Evolutionary conservation across 2,797 vertebrate species (phyloP).

Genomic region (Microctenopoma steveboyesi): DNA sequence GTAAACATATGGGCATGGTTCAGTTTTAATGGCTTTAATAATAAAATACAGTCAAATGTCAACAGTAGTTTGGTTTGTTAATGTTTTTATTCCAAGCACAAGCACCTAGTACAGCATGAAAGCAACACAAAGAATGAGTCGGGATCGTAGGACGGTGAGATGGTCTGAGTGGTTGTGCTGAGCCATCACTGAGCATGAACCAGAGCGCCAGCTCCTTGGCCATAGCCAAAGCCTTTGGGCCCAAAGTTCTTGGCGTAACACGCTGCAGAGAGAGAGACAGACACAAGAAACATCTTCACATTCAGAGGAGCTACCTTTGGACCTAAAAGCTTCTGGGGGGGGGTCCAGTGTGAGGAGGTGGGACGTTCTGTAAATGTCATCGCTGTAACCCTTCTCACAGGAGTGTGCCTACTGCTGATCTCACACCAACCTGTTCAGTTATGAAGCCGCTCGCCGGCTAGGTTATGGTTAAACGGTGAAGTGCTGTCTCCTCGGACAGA

Average conservation of each 20-base stretch:
- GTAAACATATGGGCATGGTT: slow-evolving; percentile 86
- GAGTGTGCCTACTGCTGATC: slow-evolving; percentile 1
- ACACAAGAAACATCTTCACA: not conserved
- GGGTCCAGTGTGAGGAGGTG: not conserved
- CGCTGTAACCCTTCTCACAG: too few relatives aligned
- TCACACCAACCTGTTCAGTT: not conserved
- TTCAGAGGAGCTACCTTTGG: too few relatives aligned
- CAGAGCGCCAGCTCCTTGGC: slow-evolving; percentile 94
- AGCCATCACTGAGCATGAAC: slow-evolving; percentile 89
- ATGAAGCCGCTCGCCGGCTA: not conserved
- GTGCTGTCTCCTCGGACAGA: not conserved
- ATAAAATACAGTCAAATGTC: slow-evolving; percentile 83
- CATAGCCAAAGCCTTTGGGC: slow-evolving; percentile 95
- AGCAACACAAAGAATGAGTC: not conserved
- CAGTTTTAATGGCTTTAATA: slow-evolving; percentile 87
- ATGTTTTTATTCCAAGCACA: slow-evolving; percentile 49
- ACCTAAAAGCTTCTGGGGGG: not conserved
- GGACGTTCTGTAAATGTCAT: too few relatives aligned
- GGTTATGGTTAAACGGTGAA: not conserved
- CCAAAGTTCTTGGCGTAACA: slow-evolving; percentile 98
- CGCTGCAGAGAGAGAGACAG: slow-evolving; percentile 74
- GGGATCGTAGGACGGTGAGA: slow-evolving; percentile 18
- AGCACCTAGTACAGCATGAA: slow-evolving; percentile 3
- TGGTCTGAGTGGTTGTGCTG: not conserved
- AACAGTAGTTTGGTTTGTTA: slow-evolving; percentile 28